Evolutionary conservation across 2,113 vertebrate genomes (phyloP).

Genomic region (Cygnus buccinator): DNA sequence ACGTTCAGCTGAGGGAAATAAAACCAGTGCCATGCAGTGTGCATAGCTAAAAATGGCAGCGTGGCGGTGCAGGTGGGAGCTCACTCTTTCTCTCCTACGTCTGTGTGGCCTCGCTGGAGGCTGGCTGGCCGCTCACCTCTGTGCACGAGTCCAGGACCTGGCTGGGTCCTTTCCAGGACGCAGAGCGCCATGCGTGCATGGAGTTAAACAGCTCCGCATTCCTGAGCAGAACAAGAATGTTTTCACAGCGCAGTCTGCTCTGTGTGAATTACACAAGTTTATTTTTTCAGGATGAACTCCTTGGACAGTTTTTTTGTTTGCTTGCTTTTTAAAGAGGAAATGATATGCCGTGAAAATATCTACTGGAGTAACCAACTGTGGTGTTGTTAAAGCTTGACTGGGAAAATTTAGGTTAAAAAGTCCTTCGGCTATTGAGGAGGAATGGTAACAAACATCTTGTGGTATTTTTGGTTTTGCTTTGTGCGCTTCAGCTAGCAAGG

Average conservation of each 20-base stretch:
- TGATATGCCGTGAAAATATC: conserved; percentile 28
- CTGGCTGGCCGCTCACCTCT: background rate
- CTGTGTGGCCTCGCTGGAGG: background rate
- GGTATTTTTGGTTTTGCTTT: background rate
- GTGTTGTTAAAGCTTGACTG: background rate
- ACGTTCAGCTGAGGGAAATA: background rate
- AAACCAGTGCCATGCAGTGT: background rate
- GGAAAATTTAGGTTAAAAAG: background rate
- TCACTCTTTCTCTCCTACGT: background rate
- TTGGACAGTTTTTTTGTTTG: background rate
- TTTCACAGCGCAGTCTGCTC: conserved; percentile 54
- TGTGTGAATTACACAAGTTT: conserved; percentile 52
- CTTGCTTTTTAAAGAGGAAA: conserved; percentile 43
- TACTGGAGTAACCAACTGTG: background rate
- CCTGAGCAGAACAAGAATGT: conserved; percentile 56
- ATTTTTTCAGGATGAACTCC: conserved; percentile 50
- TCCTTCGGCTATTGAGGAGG: background rate
- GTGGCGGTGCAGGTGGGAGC: background rate
- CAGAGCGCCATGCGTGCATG: background rate
- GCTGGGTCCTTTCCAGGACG: background rate
- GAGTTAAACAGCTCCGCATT: conserved; percentile 53
- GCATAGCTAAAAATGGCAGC: background rate
- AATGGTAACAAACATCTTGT: background rate
- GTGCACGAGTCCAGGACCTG: background rate
- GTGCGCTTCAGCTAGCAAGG: background rate